Evolutionary conservation across 2,113 vertebrate genomes (phyloP), one percentile per base, ranked within the genome.

Genomic region (Entosphenus tridentatus): DNA sequence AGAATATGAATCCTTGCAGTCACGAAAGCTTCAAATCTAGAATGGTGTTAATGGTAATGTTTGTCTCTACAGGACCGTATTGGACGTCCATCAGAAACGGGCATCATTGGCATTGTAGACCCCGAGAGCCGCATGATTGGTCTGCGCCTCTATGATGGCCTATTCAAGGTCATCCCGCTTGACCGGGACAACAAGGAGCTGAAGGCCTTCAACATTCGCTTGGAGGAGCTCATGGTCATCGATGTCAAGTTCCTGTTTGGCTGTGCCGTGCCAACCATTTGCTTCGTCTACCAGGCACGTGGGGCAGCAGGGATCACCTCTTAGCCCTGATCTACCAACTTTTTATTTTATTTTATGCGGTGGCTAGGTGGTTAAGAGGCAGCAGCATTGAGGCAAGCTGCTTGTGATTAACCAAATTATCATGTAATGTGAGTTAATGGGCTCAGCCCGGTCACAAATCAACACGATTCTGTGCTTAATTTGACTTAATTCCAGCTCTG

Each of bases 81-180:
- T 1, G 93, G 93, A 2, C 90, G 93, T 3, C 89, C 93, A 2
- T 98, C 93, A 0, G 93, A 98, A 78, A 98, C 93, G 0, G 93
- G 93, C 18, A 95, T 98, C 55, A 98, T 98, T 0, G 93, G 92
- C 67, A 97, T 97, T 68, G 90, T 98, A 8, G 93, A 98, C 72
- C 93, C 93, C 0, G 93, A 98, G 75, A 96, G 93, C 75, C 84
- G 92, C 3, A 96, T 98, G 93, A 98, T 98, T 1, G 93, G 93
- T 10, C 77, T 98, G 73, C 78, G 93, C 6, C 86, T 98, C 55
- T 98, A 98, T 0, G 93, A 98, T 1, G 93, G 93, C 9, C 80
- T 98, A 62, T 97, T 98, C 72, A 98, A 98, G 75, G 92, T 98
- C 70, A 98, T 98, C 57, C 93, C 93, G 0, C 72, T 98, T 72